Conservation (phyloP, 2,888 invertebrate species). For the Dendrolimus houi region DNA sequence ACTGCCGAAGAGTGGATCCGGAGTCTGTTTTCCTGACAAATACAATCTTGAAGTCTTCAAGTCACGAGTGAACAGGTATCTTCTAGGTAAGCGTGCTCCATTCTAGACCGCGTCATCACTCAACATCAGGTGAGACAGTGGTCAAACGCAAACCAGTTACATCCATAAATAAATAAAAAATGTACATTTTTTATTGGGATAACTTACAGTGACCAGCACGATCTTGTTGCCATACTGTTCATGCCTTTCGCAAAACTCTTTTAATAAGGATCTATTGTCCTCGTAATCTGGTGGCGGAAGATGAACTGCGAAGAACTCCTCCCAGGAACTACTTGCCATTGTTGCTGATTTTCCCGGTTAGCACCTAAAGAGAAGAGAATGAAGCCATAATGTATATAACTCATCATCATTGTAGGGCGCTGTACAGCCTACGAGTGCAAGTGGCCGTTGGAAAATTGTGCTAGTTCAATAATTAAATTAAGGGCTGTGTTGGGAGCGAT, state of each 20-base stretch:
- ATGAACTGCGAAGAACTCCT: conserved; percentile 89
- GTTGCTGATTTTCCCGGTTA: conserved; percentile 1
- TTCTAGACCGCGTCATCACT: too few species aligned
- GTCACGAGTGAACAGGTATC: too few species aligned
- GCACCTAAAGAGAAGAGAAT: not conserved
- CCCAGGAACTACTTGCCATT: conserved; percentile 79
- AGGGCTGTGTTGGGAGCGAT: too few species aligned
- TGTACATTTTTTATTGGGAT: too few species aligned
- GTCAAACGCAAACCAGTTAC: too few species aligned
- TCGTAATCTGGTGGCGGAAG: conserved; percentile 86
- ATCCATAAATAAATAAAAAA: too few species aligned
- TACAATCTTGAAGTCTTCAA: too few species aligned
- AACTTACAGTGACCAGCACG: conserved; percentile 86
- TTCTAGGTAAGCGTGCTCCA: too few species aligned
- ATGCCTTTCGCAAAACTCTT: conserved; percentile 85
- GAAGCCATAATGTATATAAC: not conserved
- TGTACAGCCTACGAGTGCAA: not conserved
- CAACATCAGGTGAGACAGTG: too few species aligned
- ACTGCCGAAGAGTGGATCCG: too few species aligned
- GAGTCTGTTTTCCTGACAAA: too few species aligned
- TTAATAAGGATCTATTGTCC: conserved; percentile 81
- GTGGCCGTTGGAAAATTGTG: not conserved
- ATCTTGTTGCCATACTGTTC: conserved; percentile 81
- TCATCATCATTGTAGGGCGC: not conserved
- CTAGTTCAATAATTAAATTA: not conserved